These are phyloP conservation scores for Chionomys nivalis DNA, from an alignment of 2,113 vertebrate genomes.

Conservation along the genomic window DNA sequence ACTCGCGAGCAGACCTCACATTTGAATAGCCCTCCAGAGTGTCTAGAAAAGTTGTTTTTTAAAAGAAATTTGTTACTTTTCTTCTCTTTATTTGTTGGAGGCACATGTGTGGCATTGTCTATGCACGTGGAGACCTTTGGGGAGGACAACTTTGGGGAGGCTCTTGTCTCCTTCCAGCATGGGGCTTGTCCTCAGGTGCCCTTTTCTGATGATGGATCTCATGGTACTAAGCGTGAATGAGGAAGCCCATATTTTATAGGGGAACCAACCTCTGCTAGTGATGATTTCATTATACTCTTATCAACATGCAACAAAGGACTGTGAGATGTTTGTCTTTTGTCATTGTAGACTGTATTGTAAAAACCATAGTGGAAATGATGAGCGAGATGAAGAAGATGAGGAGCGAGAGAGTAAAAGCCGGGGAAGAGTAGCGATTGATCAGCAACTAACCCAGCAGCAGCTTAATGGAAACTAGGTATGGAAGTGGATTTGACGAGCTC, in stretches of 20 bases:
- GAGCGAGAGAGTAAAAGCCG: constrained; percentile 97
- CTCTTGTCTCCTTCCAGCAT: background rate
- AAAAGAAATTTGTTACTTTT: background rate
- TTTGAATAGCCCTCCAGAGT: background rate
- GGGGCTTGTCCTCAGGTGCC: background rate
- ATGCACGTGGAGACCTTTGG: background rate
- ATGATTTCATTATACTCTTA: constrained; percentile 26
- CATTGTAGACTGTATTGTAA: constrained; percentile 96
- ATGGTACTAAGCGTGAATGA: background rate
- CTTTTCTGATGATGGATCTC: background rate
- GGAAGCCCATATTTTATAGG: constrained; percentile 37
- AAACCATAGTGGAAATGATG: constrained; percentile 99
- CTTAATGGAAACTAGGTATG: constrained; percentile 98
- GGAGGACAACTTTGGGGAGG: background rate
- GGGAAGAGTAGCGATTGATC: constrained; percentile 91
- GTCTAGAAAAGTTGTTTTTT: background rate
- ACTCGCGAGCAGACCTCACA: background rate
- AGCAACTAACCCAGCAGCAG: constrained; percentile 90
- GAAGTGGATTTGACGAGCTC: constrained; percentile 79
- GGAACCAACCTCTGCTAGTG: background rate
- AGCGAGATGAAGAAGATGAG: constrained; percentile 98
- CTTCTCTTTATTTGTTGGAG: background rate
- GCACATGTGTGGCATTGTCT: background rate
- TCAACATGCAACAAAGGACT: constrained; percentile 14
- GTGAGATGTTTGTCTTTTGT: constrained; percentile 74